phyloP scores from a whole-genome alignment of 2,113 vertebrate species.

The Pogona vitticeps region DNA sequence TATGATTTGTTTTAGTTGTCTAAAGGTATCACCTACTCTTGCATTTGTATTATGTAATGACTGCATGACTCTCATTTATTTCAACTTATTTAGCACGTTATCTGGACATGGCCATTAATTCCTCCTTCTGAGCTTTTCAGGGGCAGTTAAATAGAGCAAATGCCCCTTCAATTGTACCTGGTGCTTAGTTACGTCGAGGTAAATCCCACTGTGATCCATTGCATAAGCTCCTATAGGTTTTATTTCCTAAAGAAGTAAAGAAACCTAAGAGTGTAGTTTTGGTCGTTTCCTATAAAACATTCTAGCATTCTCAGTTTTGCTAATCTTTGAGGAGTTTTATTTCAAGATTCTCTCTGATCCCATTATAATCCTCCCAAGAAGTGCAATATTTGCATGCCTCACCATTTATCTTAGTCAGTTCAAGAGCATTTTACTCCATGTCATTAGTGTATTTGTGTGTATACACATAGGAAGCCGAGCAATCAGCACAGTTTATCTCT shows the following conservation, averaged over 20 bases:
- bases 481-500: conserved; percentile 55
- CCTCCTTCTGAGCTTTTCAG: not conserved
- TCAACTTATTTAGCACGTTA: too few relatives aligned
- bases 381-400: conserved; percentile 21
- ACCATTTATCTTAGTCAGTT: not conserved
- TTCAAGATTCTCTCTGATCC: conserved; percentile 6
- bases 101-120: too few relatives aligned
- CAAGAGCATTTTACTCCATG: conserved; percentile 51
- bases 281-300: not conserved
- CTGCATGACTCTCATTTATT: too few relatives aligned
- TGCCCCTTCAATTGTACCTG: not conserved
- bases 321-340: not conserved
- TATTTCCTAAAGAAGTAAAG: not conserved
- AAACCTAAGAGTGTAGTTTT: not conserved
- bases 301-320: not conserved
- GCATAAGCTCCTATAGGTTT: not conserved
- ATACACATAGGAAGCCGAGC: not conserved
- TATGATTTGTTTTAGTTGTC: too few relatives aligned
- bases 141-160: not conserved
- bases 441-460: conserved; percentile 26
- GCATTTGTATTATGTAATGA: too few relatives aligned
- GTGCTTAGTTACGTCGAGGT: not conserved
- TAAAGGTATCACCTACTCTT: too few relatives aligned
- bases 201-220: not conserved
- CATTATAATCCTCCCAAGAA: not conserved